These are phyloP conservation scores for Ochotona princeps DNA, from an alignment of 2,113 vertebrate genomes.

Conservation along the genomic window DNA sequence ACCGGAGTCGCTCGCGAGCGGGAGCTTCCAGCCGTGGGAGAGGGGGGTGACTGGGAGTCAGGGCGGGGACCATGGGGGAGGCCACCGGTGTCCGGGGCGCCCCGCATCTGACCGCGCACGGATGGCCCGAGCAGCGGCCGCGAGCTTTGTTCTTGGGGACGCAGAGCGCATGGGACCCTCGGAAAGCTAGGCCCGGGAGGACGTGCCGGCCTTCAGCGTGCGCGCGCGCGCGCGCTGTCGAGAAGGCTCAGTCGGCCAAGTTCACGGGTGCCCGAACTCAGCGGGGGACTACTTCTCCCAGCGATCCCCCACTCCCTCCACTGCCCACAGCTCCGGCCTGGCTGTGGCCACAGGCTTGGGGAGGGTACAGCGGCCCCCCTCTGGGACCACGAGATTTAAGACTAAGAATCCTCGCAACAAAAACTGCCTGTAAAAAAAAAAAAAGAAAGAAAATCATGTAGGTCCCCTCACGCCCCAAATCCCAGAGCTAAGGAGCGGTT, in stretches of 20 bases:
- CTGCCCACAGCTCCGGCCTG: constrained; percentile 7
- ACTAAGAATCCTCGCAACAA: constrained; percentile 55
- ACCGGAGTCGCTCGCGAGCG: too few species aligned
- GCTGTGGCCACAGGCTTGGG: background rate
- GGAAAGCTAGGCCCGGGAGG: too few species aligned
- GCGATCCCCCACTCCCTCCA: too few species aligned
- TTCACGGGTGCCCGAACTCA: constrained; percentile 49
- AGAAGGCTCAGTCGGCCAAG: constrained; percentile 59
- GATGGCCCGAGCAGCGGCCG: constrained; percentile 17
- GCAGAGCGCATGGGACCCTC: background rate
- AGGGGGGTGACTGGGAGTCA: too few species aligned
- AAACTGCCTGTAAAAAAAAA: constrained; percentile 60
- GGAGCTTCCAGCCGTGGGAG: too few species aligned
- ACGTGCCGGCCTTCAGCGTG: background rate
- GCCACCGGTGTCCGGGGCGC: background rate
- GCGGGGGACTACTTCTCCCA: background rate
- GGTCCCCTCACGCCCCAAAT: background rate
- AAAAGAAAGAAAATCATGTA: constrained; percentile 45
- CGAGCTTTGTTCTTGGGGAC: constrained; percentile 75
- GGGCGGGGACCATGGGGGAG: background rate
- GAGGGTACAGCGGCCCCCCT: background rate
- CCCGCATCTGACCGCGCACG: constrained; percentile 31
- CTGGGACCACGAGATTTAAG: constrained; percentile 46
- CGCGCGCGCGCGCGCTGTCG: background rate
- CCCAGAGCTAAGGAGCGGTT: constrained; percentile 24